These are phyloP conservation scores for Tetragonisca angustula DNA, from an alignment of 2,888 invertebrate species.

Conservation along the genomic window DNA sequence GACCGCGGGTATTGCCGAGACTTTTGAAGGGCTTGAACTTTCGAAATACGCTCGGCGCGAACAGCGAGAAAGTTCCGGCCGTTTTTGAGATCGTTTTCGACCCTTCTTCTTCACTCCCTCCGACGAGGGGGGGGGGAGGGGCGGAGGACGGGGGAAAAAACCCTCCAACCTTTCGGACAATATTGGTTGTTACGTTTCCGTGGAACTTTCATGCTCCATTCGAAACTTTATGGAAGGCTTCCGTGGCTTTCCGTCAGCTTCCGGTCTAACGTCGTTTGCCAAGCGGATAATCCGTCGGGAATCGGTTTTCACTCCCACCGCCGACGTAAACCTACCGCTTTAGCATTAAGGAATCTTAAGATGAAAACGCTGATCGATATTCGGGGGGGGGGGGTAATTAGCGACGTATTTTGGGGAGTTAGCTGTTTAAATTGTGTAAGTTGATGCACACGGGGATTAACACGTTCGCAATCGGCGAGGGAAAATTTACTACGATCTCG, in stretches of 20 bases:
- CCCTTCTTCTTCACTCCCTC: not conserved
- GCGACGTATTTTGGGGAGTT: not conserved
- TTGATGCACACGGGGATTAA: not conserved
- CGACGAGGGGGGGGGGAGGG: no score
- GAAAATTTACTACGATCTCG: not conserved
- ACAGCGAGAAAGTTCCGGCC: constrained; percentile 14
- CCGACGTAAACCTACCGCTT: not conserved
- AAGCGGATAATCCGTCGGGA: constrained; percentile 13
- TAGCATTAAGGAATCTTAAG: not conserved
- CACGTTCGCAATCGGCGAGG: not conserved
- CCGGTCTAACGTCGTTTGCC: not conserved
- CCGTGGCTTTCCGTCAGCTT: constrained; percentile 20
- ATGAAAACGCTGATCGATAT: not conserved
- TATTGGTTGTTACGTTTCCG: constrained; percentile 41
- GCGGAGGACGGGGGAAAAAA: no score
- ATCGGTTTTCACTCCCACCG: not conserved
- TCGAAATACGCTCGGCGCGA: constrained; percentile 15
- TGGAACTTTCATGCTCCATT: constrained; percentile 8
- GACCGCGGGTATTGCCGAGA: constrained; percentile 10
- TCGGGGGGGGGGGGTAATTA: not conserved
- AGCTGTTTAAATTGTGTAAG: not conserved
- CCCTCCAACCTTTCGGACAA: constrained; percentile 23
- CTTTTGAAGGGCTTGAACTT: constrained; percentile 36
- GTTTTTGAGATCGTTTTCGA: constrained; percentile 12
- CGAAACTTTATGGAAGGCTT: constrained; percentile 19